Conservation (phyloP, 2,797 vertebrate species). For the Poeciliopsis paucimaculata region DNA sequence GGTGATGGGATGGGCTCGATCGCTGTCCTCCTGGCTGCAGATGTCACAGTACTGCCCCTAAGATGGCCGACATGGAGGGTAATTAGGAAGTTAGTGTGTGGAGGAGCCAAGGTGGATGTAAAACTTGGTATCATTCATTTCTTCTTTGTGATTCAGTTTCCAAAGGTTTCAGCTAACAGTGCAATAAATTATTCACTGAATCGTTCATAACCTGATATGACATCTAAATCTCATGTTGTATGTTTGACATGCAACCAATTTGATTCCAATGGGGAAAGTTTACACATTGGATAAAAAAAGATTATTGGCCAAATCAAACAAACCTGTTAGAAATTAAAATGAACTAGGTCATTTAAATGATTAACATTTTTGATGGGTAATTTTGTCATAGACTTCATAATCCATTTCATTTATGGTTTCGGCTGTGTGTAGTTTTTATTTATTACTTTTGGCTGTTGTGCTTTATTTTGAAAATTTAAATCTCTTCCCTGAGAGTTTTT, state of each 20-base stretch:
- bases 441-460: no score
- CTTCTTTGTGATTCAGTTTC: not conserved
- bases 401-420: no score
- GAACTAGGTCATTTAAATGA: no score
- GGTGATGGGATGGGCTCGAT: conserved; percentile 91
- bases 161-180: not conserved
- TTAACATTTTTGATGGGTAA: no score
- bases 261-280: not conserved
- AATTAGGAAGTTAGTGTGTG: not conserved
- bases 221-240: no score
- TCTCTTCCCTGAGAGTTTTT: no score
- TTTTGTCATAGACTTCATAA: no score
- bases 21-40: conserved; percentile 85
- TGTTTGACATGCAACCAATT: not conserved
- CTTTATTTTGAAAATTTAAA: no score
- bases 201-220: no score
- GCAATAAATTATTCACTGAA: not conserved
- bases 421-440: no score
- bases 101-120: not conserved
- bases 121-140: not conserved
- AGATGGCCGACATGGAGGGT: conserved; percentile 1
- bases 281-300: not conserved
- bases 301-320: not conserved
- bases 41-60: conserved; percentile 98
- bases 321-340: not conserved